Conservation (phyloP, 1,140 invertebrate species). For the Aricia agestis region DNA sequence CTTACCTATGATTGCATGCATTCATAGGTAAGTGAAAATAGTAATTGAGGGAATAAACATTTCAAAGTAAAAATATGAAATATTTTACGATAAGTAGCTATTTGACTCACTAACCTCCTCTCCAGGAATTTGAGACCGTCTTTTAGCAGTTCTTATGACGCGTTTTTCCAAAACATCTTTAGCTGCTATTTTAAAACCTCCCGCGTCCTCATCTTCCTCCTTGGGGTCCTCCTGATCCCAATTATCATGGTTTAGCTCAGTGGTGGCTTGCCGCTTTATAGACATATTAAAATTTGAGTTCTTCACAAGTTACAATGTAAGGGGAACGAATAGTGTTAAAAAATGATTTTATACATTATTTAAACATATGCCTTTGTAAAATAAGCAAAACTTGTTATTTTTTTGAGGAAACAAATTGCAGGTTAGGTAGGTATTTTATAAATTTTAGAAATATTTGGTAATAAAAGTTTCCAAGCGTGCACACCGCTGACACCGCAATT, state of each 20-base stretch:
- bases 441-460: too few relatives aligned
- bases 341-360: neutral
- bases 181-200: constrained; percentile 82
- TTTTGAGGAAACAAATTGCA: too few relatives aligned
- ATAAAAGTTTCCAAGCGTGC: too few relatives aligned
- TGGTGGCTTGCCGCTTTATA: constrained; percentile 84
- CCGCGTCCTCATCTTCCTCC: constrained; percentile 85
- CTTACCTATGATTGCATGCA: too few relatives aligned
- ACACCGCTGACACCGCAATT: too few relatives aligned
- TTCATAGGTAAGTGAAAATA: too few relatives aligned
- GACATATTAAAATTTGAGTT: constrained; percentile 77
- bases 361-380: neutral
- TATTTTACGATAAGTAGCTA: neutral
- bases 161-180: constrained; percentile 84
- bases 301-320: neutral
- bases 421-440: too few relatives aligned
- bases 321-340: neutral
- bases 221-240: constrained; percentile 90
- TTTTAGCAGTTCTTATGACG: constrained; percentile 86
- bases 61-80: too few relatives aligned
- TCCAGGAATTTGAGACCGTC: constrained; percentile 69
- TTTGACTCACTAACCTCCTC: constrained; percentile 42
- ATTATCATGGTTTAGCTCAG: constrained; percentile 92
- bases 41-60: too few relatives aligned
- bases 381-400: too few relatives aligned